phyloP scores from a whole-genome alignment of 2,113 vertebrate species.

The Carassius carassius region DNA sequence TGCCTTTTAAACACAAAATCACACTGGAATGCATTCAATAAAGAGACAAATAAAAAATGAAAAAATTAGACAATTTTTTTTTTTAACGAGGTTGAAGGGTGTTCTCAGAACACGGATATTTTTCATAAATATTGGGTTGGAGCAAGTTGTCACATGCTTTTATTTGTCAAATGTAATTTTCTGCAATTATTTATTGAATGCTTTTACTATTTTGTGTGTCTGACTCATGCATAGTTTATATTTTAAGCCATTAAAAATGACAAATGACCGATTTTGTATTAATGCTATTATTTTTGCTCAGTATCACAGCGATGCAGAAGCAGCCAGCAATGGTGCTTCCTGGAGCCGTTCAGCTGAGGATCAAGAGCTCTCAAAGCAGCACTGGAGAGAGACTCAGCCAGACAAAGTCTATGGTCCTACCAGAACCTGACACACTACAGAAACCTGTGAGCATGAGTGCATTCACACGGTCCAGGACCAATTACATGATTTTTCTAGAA shows the following conservation, averaged over 20 bases:
- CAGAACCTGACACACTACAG: slow-evolving; percentile 62
- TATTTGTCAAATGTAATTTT: neutral
- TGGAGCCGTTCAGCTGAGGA: slow-evolving; percentile 65
- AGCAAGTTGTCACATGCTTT: neutral
- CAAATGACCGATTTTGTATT: neutral
- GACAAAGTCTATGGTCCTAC: slow-evolving; percentile 76
- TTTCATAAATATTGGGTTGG: neutral
- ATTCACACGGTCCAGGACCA: neutral
- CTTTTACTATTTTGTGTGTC: neutral
- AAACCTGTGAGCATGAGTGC: slow-evolving; percentile 63
- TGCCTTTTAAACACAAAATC: neutral
- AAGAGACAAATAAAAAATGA: neutral
- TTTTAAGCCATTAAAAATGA: neutral
- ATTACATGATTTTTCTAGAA: neutral
- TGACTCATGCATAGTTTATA: neutral
- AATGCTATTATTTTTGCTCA: slow-evolving; percentile 41
- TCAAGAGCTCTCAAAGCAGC: slow-evolving; percentile 59
- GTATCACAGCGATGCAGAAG: slow-evolving; percentile 64
- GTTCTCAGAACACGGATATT: neutral
- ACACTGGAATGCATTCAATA: neutral
- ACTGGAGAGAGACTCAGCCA: slow-evolving; percentile 72
- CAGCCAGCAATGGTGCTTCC: slow-evolving; percentile 45
- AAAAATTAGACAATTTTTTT: no score
- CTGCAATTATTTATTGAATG: neutral
- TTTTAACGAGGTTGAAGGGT: neutral